These are phyloP conservation scores for Galeruca laticollis DNA, from an alignment of 2,888 invertebrate species.

Conservation along the genomic window DNA sequence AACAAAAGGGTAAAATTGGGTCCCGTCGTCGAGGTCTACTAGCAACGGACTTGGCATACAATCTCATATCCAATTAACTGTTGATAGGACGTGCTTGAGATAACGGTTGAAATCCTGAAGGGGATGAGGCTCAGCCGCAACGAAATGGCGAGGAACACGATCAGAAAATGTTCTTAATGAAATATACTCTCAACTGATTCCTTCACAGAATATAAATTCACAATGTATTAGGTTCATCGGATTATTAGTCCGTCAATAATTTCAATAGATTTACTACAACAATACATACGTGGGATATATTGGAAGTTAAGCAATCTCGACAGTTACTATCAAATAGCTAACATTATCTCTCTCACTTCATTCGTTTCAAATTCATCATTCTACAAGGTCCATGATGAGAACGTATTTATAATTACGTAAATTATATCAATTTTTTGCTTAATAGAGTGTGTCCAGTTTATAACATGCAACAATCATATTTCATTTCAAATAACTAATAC, in stretches of 20 bases:
- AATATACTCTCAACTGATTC: constrained; percentile 57
- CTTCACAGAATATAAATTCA: constrained; percentile 58
- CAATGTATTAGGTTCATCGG: constrained; percentile 55
- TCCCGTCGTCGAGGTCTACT: constrained; percentile 24
- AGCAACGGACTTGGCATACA: constrained; percentile 39
- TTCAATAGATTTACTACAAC: constrained; percentile 41
- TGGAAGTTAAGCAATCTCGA: neutral
- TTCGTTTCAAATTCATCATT: too few species aligned
- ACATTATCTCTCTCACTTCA: too few species aligned
- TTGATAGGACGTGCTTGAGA: constrained; percentile 53
- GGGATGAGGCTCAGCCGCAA: constrained; percentile 53
- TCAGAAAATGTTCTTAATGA: constrained; percentile 61
- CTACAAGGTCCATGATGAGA: too few species aligned
- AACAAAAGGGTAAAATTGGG: constrained; percentile 17
- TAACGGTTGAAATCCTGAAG: constrained; percentile 53
- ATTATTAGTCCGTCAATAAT: constrained; percentile 50
- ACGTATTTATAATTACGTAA: too few species aligned
- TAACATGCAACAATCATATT: too few species aligned
- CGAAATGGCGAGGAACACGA: constrained; percentile 55
- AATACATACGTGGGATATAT: neutral
- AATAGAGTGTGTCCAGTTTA: too few species aligned
- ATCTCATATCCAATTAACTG: constrained; percentile 58
- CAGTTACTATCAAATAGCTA: too few species aligned
- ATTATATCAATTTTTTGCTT: too few species aligned
- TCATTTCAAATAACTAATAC: too few species aligned